These are phyloP conservation scores for Euwallacea fornicatus DNA, from an alignment of 1,140 invertebrate species.

Conservation along the genomic window DNA sequence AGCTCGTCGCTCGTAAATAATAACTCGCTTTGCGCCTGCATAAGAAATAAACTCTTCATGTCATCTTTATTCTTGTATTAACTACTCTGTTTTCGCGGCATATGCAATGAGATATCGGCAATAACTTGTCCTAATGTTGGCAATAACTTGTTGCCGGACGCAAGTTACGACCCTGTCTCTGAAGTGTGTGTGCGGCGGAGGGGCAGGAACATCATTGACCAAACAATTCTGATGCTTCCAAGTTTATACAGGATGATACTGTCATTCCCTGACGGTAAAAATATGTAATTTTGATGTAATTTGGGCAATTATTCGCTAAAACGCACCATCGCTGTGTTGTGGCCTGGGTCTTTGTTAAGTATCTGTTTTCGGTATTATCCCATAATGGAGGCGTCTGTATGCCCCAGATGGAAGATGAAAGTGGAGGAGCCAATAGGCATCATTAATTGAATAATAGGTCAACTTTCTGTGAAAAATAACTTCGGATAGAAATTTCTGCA, in stretches of 20 bases:
- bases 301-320: background rate
- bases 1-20: too few species aligned
- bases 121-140: slow-evolving; percentile 42
- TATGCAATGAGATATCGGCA: slow-evolving; percentile 43
- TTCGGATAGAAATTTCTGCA: too few species aligned
- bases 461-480: too few species aligned
- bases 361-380: background rate
- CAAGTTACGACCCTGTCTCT: slow-evolving; percentile 39
- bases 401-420: too few species aligned
- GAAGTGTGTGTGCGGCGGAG: slow-evolving; percentile 40
- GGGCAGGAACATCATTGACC: slow-evolving; percentile 29
- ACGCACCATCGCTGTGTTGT: background rate
- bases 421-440: too few species aligned
- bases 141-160: slow-evolving; percentile 38
- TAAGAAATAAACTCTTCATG: slow-evolving; percentile 1
- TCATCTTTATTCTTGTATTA: slow-evolving; percentile 21
- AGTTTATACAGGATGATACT: slow-evolving; percentile 19
- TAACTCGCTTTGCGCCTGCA: too few species aligned
- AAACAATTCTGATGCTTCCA: slow-evolving; percentile 25
- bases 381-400: background rate
- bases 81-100: slow-evolving; percentile 21
- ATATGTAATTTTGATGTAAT: background rate
- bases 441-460: too few species aligned
- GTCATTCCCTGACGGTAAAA: background rate
- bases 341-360: too few species aligned